These are phyloP conservation scores for Dendrocincla fuliginosa DNA, from an alignment of 2,797 vertebrate genomes.

Conservation along the genomic window DNA sequence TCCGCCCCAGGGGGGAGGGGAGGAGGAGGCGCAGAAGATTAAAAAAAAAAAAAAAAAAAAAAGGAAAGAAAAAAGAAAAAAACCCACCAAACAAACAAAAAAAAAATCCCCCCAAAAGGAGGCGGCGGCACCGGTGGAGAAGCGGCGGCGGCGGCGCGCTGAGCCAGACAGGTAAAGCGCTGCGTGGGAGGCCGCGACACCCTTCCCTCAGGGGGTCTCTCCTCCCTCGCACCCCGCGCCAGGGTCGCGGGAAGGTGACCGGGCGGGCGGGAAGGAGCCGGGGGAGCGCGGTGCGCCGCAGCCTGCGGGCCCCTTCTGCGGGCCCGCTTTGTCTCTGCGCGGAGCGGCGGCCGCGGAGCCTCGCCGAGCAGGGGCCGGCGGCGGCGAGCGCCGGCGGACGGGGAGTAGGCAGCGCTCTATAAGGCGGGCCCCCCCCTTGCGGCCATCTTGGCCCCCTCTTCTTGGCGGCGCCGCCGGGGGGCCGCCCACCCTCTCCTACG, in stretches of 20 bases:
- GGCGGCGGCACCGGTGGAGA: conserved; percentile 49
- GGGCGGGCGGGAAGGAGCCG: conserved; percentile 1
- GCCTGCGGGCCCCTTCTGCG: not conserved
- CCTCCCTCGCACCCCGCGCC: conserved; percentile 15
- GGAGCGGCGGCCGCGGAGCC: not conserved
- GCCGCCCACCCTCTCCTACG: conserved; percentile 58
- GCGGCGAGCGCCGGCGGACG: not conserved
- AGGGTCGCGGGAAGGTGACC: conserved; percentile 62
- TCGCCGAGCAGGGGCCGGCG: not conserved
- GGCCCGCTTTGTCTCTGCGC: not conserved
- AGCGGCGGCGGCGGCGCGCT: conserved; percentile 38
- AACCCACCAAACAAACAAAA: not conserved
- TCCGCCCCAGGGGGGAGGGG: conserved; percentile 63
- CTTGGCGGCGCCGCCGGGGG: not conserved
- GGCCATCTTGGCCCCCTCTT: conserved; percentile 75
- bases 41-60: not conserved
- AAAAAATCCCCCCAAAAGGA: not conserved
- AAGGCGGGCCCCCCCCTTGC: conserved; percentile 53
- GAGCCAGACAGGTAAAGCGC: conserved; percentile 67
- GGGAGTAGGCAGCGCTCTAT: conserved; percentile 14
- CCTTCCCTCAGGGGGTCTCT: conserved; percentile 46
- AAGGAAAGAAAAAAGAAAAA: accelerated
- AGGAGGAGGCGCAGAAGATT: not conserved
- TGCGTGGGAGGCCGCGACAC: conserved; percentile 40
- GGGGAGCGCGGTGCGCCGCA: not conserved